Evolutionary conservation across 2,888 invertebrate genomes (phyloP), one percentile per base, ranked within the genome.

Genomic region (Uloborus plumipes): DNA sequence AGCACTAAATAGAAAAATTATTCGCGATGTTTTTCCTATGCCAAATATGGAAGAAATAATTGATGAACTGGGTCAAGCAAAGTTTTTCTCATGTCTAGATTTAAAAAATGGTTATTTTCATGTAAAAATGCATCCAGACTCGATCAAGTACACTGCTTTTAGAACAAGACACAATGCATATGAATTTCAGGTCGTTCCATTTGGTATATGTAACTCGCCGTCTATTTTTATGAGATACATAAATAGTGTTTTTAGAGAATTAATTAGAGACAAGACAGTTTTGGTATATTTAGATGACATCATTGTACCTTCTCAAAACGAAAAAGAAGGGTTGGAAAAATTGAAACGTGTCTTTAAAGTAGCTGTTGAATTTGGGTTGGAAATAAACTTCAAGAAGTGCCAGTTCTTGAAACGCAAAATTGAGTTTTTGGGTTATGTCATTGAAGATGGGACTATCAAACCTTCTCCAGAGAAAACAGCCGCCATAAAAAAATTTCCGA

Each of bases 311-410:
- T 9, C 64, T 1, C n/a, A 18, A 1, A 13, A 18, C 4, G 15
- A 15, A 1, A 16, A 31, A 11, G 20, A 64, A 18, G 64, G 18
- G 2, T 26, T 18, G 1, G 26, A 18, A 4, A 9, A 31, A 13
- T 26, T 64, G 31, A 64, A 13, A 64, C 14, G 16, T 2, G 26
- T 76, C 9, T 39, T 69, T 9, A 50, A 69, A 26, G 14, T 62
- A 18, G 50, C 61, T 0, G 4, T 15, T 0, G 59, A 76, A 22
- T 76, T 69, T 31, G 76, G 69, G n/a, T 20, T 81, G 0, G 69
- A 81, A 6, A 50, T 70, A 1, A 81, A 81, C 20, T 65, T 81
- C n/a, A 81, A 65, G 49, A 77, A 77, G 20, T 71, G 31, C 20
- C 62, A 71, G 0, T 70, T 77, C 47, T 47, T 70, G 20, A 61